Percentiles rank a stretch among this genome's conserved stretches.
Conservation (phyloP, 2,113 vertebrate species). For the Rhipidura dahli region DNA sequence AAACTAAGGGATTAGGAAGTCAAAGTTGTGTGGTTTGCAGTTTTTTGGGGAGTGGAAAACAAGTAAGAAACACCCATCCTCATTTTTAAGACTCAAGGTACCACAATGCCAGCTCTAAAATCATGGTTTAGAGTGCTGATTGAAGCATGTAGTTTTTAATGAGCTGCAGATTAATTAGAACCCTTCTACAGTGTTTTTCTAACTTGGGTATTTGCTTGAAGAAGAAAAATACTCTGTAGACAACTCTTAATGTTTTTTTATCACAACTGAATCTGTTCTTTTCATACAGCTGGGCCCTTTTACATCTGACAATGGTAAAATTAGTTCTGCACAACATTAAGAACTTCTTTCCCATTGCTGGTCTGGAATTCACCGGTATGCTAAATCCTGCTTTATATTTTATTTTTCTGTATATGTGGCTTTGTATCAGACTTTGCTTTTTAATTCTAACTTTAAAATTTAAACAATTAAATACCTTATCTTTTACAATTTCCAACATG, state of each 20-base stretch:
- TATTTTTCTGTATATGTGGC: not conserved
- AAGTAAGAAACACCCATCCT: not conserved
- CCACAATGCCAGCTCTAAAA: not conserved
- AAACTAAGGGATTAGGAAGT: not conserved
- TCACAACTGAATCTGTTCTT: not conserved
- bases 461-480: not conserved
- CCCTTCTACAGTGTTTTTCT: not conserved
- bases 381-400: not conserved
- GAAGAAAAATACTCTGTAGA: not conserved
- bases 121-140: not conserved
- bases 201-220: not conserved
- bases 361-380: constrained; percentile 91
- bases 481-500: not conserved
- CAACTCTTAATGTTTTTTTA: not conserved
- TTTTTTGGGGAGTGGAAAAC: not conserved
- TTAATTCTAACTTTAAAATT: not conserved
- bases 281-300: constrained; percentile 87
- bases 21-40: not conserved
- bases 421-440: not conserved
- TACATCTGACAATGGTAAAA: constrained; percentile 94
- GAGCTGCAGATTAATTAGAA: not conserved
- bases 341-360: constrained; percentile 93
- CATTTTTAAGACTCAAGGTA: not conserved
- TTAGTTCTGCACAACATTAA: constrained; percentile 90
- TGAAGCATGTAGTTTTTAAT: not conserved